Evolutionary conservation across 1,140 invertebrate genomes (phyloP).

Genomic region (Drosophila sproati): DNA sequence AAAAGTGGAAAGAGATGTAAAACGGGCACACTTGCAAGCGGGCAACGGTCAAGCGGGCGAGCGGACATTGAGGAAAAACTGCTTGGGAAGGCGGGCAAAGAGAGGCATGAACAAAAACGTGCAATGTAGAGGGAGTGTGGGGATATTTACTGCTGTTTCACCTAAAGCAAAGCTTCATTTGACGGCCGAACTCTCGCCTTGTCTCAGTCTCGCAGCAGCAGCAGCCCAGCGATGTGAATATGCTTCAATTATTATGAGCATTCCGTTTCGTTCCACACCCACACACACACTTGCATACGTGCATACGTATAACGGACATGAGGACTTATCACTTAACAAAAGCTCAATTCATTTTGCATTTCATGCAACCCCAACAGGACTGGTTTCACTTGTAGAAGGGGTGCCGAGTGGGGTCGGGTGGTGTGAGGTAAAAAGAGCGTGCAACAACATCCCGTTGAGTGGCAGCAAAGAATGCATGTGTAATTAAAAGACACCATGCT

Average conservation of each 20-base stretch:
- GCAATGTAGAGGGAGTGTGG: too few species aligned
- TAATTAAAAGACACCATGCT: slow-evolving; percentile 71
- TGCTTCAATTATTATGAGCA: slow-evolving; percentile 76
- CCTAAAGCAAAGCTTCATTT: slow-evolving; percentile 8
- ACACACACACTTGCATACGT: slow-evolving; percentile 19
- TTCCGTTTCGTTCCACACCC: slow-evolving; percentile 33
- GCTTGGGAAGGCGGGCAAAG: too few species aligned
- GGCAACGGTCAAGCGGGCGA: too few species aligned
- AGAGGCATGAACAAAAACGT: too few species aligned
- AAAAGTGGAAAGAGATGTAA: background rate
- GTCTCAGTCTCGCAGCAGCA: background rate
- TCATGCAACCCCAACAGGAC: slow-evolving; percentile 8
- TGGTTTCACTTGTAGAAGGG: slow-evolving; percentile 23
- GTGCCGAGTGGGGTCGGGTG: slow-evolving; percentile 1
- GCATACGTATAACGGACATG: slow-evolving; percentile 8
- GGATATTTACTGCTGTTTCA: background rate
- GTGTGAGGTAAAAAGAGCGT: slow-evolving; percentile 12
- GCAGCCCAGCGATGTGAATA: slow-evolving; percentile 57
- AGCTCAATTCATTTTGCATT: slow-evolving; percentile 17
- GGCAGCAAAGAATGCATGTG: slow-evolving; percentile 34
- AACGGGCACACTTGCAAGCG: background rate
- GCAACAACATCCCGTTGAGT: slow-evolving; percentile 24
- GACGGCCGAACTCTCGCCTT: too few species aligned
- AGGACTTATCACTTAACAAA: slow-evolving; percentile 55
- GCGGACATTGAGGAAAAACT: too few species aligned